Evolutionary conservation across 2,888 invertebrate species (phyloP).

Genomic region (Acanthosoma haemorrhoidale): DNA sequence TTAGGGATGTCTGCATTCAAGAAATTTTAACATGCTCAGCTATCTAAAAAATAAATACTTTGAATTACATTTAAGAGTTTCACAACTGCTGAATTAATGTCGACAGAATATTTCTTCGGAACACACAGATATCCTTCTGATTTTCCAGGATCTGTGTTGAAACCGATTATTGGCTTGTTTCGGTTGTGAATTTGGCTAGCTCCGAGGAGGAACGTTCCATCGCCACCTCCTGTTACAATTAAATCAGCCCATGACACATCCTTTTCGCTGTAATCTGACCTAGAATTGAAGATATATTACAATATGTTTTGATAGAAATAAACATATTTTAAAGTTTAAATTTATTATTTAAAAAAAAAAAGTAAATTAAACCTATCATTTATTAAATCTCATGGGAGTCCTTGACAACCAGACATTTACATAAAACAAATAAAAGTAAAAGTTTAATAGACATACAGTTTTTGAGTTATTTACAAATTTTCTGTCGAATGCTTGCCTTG

Average conservation of each 20-base stretch:
- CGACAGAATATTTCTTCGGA: constrained; percentile 62
- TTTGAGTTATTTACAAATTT: too few relatives aligned
- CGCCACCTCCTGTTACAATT: constrained; percentile 85
- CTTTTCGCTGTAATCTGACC: constrained; percentile 58
- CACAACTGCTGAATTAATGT: constrained; percentile 31
- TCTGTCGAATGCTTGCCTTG: too few relatives aligned
- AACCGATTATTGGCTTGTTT: constrained; percentile 89
- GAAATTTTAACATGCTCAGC: not conserved
- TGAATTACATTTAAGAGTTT: constrained; percentile 29
- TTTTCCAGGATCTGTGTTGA: constrained; percentile 90
- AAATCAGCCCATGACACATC: constrained; percentile 87
- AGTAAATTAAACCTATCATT: too few relatives aligned
- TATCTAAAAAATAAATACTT: not conserved
- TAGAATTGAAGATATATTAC: constrained; percentile 43
- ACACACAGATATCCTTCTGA: constrained; percentile 92
- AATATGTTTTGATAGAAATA: too few relatives aligned
- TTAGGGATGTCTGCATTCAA: too few relatives aligned
- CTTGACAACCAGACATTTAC: too few relatives aligned
- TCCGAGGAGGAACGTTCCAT: constrained; percentile 93
- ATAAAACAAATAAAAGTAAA: too few relatives aligned
- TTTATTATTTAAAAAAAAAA: too few relatives aligned
- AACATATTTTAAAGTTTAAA: too few relatives aligned
- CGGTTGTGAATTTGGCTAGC: constrained; percentile 72
- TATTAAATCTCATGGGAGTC: too few relatives aligned
- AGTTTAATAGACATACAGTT: too few relatives aligned